phyloP scores from a whole-genome alignment of 2,888 invertebrate species.

The Cerceris rybyensis region DNA sequence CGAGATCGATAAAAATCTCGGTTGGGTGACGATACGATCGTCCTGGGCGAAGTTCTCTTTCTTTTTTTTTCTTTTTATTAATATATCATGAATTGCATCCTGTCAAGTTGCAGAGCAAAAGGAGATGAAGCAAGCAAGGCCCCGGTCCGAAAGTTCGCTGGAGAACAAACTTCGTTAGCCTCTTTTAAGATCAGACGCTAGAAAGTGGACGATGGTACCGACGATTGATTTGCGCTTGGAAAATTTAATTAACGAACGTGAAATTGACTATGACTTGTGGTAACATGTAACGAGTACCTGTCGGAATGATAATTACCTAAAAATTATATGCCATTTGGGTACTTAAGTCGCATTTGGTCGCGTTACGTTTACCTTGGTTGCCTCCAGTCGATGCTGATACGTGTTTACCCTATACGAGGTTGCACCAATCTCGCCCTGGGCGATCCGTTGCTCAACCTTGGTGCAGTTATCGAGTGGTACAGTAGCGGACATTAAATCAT shows the following conservation, averaged over 20 bases:
- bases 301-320: constrained; percentile 48
- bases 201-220: background rate
- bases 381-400: background rate
- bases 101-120: background rate
- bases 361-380: constrained; percentile 18
- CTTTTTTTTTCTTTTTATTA: background rate
- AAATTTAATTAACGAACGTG: constrained; percentile 46
- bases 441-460: constrained; percentile 48
- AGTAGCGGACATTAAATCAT: too few species aligned
- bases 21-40: background rate
- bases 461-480: constrained; percentile 30
- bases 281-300: constrained; percentile 23
- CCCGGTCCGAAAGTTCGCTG: background rate
- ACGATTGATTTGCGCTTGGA: background rate
- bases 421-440: constrained; percentile 52
- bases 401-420: constrained; percentile 25
- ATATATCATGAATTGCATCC: background rate
- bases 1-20: constrained; percentile 12
- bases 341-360: constrained; percentile 37
- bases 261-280: constrained; percentile 26
- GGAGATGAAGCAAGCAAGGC: background rate
- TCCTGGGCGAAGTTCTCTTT: background rate
- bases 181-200: background rate
- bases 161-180: constrained; percentile 1
- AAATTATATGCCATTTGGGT: constrained; percentile 50